These are phyloP conservation scores for Nesospiza acunhae DNA, from an alignment of 2,113 vertebrate genomes.

Conservation along the genomic window DNA sequence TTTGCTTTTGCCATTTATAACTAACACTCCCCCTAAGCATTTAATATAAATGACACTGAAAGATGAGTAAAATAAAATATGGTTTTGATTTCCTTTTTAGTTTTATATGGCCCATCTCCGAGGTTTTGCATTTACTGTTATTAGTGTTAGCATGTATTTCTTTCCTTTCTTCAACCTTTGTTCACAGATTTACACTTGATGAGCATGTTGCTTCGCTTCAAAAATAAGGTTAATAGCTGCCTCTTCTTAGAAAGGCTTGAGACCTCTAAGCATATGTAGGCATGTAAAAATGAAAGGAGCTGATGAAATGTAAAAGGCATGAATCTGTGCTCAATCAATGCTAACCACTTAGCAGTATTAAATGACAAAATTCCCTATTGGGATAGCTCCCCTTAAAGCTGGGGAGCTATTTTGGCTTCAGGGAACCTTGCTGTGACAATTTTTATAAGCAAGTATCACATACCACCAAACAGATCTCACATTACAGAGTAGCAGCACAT, in stretches of 20 bases:
- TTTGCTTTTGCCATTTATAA: background rate
- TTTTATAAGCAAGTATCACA: background rate
- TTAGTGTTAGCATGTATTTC: background rate
- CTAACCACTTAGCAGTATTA: background rate
- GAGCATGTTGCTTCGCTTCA: background rate
- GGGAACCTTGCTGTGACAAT: background rate
- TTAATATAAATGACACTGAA: background rate
- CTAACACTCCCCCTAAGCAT: background rate
- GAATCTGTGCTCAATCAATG: background rate
- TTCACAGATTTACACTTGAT: background rate
- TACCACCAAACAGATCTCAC: background rate
- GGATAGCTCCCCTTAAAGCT: background rate
- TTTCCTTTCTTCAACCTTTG: conserved; percentile 13
- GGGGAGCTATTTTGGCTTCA: background rate
- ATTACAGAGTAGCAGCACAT: background rate
- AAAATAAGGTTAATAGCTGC: background rate
- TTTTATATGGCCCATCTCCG: background rate
- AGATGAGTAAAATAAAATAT: background rate
- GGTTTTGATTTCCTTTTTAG: conserved; percentile 7
- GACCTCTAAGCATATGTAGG: background rate
- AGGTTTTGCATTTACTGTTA: conserved; percentile 10
- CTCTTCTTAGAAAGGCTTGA: background rate
- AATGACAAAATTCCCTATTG: background rate
- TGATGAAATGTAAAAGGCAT: background rate
- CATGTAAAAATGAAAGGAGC: background rate